Conservation (phyloP, 2,113 vertebrate genomes). For the Lipophrys pholis region DNA sequence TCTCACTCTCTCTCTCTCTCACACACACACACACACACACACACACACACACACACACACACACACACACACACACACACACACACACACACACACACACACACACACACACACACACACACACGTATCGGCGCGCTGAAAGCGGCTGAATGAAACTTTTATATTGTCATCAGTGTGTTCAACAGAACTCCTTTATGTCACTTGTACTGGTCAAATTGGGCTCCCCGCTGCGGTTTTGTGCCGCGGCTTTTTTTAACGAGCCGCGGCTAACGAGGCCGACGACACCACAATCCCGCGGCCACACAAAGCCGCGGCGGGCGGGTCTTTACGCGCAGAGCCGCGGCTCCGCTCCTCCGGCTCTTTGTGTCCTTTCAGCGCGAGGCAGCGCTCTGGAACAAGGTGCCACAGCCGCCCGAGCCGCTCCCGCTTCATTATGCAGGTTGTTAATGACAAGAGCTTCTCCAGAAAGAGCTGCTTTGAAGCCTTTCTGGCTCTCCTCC, state of each 20-base stretch:
- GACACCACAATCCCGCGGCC: conserved; percentile 90
- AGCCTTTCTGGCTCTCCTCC: conserved; percentile 44
- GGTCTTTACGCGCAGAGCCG: conserved; percentile 51
- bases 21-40: no score
- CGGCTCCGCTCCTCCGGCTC: conserved; percentile 55
- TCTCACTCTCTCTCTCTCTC: no score
- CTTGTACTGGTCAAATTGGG: conserved; percentile 92
- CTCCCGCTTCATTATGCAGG: conserved; percentile 55
- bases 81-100: no score
- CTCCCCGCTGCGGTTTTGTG: conserved; percentile 95
- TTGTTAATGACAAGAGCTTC: conserved; percentile 57
- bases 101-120: no score
- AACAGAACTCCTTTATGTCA: conserved; percentile 90
- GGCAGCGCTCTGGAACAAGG: no score
- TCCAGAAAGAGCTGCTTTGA: conserved; percentile 43
- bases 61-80: no score
- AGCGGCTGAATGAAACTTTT: conserved; percentile 73
- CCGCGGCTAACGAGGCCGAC: conserved; percentile 91
- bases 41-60: no score
- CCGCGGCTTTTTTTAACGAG: conserved; percentile 88
- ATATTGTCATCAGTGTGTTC: conserved; percentile 78
- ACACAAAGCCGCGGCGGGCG: conserved; percentile 80
- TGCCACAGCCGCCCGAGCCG: conserved; percentile 65
- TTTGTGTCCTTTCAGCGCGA: conserved; percentile 68
- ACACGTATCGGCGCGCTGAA: conserved; percentile 31